Conservation (phyloP, 2,113 vertebrate genomes). For the Phasianus colchicus region DNA sequence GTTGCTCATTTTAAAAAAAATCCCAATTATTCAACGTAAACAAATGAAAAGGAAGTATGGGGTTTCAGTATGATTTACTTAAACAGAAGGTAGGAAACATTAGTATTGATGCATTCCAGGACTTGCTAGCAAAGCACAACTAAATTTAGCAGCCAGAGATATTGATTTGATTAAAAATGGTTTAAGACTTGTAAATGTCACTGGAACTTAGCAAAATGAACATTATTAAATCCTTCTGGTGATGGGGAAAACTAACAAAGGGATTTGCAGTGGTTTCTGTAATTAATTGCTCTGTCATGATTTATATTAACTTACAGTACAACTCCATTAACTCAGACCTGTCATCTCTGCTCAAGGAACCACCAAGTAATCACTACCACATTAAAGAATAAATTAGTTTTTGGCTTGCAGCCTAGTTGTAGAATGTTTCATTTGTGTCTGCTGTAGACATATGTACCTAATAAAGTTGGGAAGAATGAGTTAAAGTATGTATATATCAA, state of each 20-base stretch:
- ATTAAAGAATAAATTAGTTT: slow-evolving; percentile 89
- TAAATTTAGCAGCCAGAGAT: slow-evolving; percentile 83
- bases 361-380: slow-evolving; percentile 87
- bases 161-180: slow-evolving; percentile 89
- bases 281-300: slow-evolving; percentile 91
- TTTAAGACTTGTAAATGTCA: slow-evolving; percentile 89
- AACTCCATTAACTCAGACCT: slow-evolving; percentile 87
- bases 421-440: slow-evolving; percentile 85
- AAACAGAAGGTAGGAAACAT: slow-evolving; percentile 79
- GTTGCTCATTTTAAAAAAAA: slow-evolving; percentile 53
- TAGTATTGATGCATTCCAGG: slow-evolving; percentile 73
- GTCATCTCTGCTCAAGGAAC: slow-evolving; percentile 87
- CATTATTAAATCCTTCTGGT: slow-evolving; percentile 88
- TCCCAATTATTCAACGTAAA: slow-evolving; percentile 72
- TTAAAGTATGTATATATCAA: slow-evolving; percentile 80
- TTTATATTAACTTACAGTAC: slow-evolving; percentile 90
- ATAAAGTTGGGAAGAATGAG: slow-evolving; percentile 85
- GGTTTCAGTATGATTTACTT: slow-evolving; percentile 61
- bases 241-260: slow-evolving; percentile 86
- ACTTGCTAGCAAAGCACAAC: slow-evolving; percentile 78
- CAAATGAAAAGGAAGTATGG: slow-evolving; percentile 69
- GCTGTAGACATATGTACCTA: slow-evolving; percentile 85
- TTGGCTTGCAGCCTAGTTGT: slow-evolving; percentile 83
- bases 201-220: slow-evolving; percentile 86
- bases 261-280: slow-evolving; percentile 87